A percentile compares a stretch with the other conserved stretches of the same genome.
Conservation (phyloP, 1,140 invertebrate genomes). For the Leptonema lineaticorne region DNA sequence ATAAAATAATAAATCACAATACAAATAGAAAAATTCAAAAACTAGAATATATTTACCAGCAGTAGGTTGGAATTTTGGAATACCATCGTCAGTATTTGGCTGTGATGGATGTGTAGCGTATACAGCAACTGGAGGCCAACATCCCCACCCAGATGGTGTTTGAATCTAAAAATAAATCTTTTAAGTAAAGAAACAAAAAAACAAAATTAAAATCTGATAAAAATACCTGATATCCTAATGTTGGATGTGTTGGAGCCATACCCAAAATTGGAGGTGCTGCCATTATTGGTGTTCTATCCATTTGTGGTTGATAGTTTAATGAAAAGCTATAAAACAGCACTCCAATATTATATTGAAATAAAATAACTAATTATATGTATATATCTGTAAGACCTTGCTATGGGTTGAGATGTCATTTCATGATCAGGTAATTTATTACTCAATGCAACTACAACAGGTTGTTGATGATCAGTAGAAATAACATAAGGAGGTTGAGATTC, state of each 20-base stretch:
- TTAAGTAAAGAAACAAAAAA: background rate
- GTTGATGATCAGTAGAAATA: background rate
- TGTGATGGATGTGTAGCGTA: conserved; percentile 9
- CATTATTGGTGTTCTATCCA: conserved; percentile 3
- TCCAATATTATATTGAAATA: background rate
- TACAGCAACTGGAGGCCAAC: conserved; percentile 28
- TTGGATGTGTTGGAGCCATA: conserved; percentile 4
- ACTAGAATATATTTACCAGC: conserved; percentile 7
- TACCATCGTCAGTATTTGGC: conserved; percentile 12
- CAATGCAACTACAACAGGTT: conserved; percentile 10
- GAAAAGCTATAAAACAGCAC: background rate
- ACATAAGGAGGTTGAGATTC: conserved; percentile 16
- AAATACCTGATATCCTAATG: conserved; percentile 18
- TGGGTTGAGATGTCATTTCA: background rate
- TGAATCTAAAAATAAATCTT: conserved; percentile 6
- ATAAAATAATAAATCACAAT: background rate
- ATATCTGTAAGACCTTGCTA: conserved; percentile 8
- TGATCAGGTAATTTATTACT: conserved; percentile 19
- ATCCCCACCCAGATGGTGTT: conserved; percentile 23
- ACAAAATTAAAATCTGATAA: background rate
- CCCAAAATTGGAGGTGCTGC: background rate
- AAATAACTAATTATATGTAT: too few species aligned
- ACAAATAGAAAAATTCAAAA: background rate
- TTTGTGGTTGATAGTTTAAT: conserved; percentile 1
- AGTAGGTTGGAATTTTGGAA: conserved; percentile 25